Evolutionary conservation across 1,140 invertebrate genomes (phyloP).

Genomic region (Heliconius hewitsoni): DNA sequence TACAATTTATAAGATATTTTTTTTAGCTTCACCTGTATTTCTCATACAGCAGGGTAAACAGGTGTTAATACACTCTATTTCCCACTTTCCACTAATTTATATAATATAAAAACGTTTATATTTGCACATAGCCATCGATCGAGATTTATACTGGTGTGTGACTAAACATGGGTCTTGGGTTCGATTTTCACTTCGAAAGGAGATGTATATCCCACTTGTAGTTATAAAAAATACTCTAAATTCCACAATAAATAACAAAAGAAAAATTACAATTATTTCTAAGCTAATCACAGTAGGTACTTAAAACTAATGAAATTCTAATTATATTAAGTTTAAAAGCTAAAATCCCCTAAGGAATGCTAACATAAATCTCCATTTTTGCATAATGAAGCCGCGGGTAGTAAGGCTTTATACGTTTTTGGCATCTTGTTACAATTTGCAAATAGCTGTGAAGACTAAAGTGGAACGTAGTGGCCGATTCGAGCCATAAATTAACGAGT

Average conservation of each 20-base stretch:
- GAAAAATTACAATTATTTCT: not conserved
- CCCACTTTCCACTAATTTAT: too few species aligned
- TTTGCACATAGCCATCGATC: too few species aligned
- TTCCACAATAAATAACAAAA: not conserved
- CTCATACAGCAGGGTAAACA: too few species aligned
- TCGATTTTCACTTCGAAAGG: too few species aligned
- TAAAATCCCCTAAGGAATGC: not conserved
- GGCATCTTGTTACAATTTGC: not conserved
- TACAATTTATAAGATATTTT: too few species aligned
- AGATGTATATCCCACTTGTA: too few species aligned
- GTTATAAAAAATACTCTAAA: too few species aligned
- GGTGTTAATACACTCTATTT: too few species aligned
- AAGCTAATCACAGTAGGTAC: not conserved
- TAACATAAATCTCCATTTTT: conserved; percentile 8
- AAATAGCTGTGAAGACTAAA: not conserved
- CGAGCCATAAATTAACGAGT: not conserved
- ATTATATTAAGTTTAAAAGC: conserved; percentile 2
- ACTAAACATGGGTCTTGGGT: too few species aligned
- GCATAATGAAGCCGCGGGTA: not conserved
- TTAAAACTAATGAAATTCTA: not conserved
- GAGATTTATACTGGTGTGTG: too few species aligned
- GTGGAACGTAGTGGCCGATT: not conserved
- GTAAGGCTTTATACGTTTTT: not conserved
- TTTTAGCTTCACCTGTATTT: too few species aligned
- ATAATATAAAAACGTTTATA: too few species aligned